Evolutionary conservation across 2,888 invertebrate genomes (phyloP).

Genomic region (Drosophila mayaguana): DNA sequence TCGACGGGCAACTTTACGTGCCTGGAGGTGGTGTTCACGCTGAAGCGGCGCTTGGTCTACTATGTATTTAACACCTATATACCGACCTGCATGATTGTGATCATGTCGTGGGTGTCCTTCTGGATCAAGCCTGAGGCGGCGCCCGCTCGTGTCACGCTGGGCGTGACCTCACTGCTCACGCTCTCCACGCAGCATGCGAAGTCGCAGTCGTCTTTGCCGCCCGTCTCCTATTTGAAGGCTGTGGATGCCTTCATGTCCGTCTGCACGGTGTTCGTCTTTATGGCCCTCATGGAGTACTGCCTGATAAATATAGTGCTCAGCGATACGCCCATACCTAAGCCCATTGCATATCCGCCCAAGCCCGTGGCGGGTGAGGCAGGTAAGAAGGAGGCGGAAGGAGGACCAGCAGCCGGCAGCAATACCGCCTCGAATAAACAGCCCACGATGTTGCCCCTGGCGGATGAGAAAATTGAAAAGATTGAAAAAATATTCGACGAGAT

Average conservation of each 20-base stretch:
- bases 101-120: constrained; percentile 98
- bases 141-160: constrained; percentile 95
- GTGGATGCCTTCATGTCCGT: constrained; percentile 97
- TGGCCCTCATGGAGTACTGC: constrained; percentile 97
- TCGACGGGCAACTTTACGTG: constrained; percentile 93
- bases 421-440: constrained; percentile 59
- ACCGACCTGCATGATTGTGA: constrained; percentile 96
- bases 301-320: constrained; percentile 90
- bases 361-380: constrained; percentile 81
- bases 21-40: constrained; percentile 94
- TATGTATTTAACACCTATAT: constrained; percentile 97
- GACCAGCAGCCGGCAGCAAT: constrained; percentile 60
- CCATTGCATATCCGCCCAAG: constrained; percentile 83
- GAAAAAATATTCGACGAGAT: constrained; percentile 85
- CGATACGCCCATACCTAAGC: constrained; percentile 85
- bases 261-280: constrained; percentile 96
- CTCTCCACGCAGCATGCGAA: constrained; percentile 96
- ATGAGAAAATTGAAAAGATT: constrained; percentile 84
- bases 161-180: constrained; percentile 95
- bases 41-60: constrained; percentile 95
- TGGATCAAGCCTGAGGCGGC: constrained; percentile 98
- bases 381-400: constrained; percentile 77
- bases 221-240: constrained; percentile 96
- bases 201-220: constrained; percentile 96
- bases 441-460: constrained; percentile 70